phyloP scores from a whole-genome alignment of 2,888 invertebrate genomes.

The Tachystola acroxantha region DNA sequence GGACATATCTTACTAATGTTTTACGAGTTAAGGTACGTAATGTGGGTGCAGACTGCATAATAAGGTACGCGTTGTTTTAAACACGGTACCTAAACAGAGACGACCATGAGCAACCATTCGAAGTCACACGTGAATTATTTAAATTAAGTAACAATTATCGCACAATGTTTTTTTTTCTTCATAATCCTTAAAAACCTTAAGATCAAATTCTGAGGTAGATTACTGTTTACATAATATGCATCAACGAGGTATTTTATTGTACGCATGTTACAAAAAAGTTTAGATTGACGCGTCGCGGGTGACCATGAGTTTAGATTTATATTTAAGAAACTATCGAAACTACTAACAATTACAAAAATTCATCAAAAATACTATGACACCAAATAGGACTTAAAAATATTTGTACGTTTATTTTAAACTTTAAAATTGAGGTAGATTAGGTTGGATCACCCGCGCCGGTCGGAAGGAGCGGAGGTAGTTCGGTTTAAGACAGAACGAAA shows the following conservation, averaged over 20 bases:
- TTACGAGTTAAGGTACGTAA: constrained; percentile 51
- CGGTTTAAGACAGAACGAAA: constrained; percentile 41
- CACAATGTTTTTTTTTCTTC: constrained; percentile 44
- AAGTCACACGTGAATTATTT: constrained; percentile 60
- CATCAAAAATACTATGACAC: constrained; percentile 7
- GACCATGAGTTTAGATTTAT: constrained; percentile 16
- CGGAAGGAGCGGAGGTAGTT: constrained; percentile 61
- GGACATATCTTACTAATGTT: constrained; percentile 46
- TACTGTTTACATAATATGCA: constrained; percentile 70
- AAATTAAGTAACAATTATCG: constrained; percentile 76
- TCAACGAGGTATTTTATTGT: constrained; percentile 70
- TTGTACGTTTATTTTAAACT: background rate
- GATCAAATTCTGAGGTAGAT: constrained; percentile 76
- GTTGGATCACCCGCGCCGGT: constrained; percentile 32
- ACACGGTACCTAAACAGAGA: constrained; percentile 54
- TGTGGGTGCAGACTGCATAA: constrained; percentile 41
- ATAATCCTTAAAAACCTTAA: constrained; percentile 72
- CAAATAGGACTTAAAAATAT: background rate
- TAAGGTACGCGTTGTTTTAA: constrained; percentile 53
- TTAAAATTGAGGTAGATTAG: background rate
- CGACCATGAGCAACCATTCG: constrained; percentile 65
- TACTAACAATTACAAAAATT: constrained; percentile 14
- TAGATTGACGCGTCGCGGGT: constrained; percentile 29
- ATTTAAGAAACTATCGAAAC: constrained; percentile 19
- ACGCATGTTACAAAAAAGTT: constrained; percentile 47